Evolutionary conservation across 2,888 invertebrate species (phyloP), one percentile per base, ranked within the genome.

Genomic region (Blastobasis adustella): DNA sequence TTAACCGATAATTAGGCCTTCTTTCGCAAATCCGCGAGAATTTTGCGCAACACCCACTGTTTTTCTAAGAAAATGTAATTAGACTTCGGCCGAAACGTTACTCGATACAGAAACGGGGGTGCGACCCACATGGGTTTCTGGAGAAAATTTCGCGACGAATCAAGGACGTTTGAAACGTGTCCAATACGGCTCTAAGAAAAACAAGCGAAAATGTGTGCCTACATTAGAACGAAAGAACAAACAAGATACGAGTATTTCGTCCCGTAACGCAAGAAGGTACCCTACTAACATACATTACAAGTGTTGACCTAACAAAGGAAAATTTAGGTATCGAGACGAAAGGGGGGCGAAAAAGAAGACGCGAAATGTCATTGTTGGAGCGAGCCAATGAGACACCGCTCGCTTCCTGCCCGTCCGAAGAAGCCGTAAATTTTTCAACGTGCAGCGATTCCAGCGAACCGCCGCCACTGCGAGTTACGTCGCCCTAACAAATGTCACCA

Each of bases 1-100:
- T 84, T 79, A 84, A 83, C 83, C 85, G 84, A 72, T 82, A 87
- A 84, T 85, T 76, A 71, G 84, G 75, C 67, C 79, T 80, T 69
- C 23, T 67, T 61, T 60, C 39, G 5, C 42, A 65, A 61, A 63
- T 71, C 69, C 67, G 69, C 63, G 66, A 69, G 71, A 67, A 53
- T 48, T 58, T 51, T 55, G 47, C 58, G 58, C 59, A 55, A 56
- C 53, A 54, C 54, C 56, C 48, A 55, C 49, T 49, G 55, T 50
- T 55, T 52, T 53, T 54, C 55, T 56, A 43, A 53, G 55, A 55
- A 54, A 52, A 49, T 50, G 48, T 50, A 53, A 57, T 49, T 42
- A 50, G 47, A 44, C 44, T 51, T 23, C 23, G 23, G 23, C 23
- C 23, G 23, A 23, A 23, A 23, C 23, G 23, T 52, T 47, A 47